These are phyloP conservation scores for Drosophila carrolli DNA, from an alignment of 1,140 invertebrate genomes.

Conservation along the genomic window DNA sequence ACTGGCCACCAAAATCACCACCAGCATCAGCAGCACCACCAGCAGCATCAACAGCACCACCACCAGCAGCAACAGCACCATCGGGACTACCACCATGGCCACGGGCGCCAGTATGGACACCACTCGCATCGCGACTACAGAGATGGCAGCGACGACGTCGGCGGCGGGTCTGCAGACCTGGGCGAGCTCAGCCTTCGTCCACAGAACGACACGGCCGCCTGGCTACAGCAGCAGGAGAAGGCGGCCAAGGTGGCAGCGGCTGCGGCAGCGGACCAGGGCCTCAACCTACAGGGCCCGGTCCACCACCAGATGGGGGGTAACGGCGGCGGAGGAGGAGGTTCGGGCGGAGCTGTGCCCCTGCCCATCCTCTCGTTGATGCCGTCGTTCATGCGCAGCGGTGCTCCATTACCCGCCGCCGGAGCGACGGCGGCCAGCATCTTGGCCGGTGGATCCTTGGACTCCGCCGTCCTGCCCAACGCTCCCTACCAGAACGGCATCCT, in stretches of 20 bases:
- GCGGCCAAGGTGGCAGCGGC: constrained; percentile 80
- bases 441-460: constrained; percentile 29
- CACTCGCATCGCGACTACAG: constrained; percentile 70
- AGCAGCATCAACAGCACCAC: constrained; percentile 62
- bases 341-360: constrained; percentile 84
- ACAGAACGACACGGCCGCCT: constrained; percentile 80
- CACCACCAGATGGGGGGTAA: constrained; percentile 57
- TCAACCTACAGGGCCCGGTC: constrained; percentile 85
- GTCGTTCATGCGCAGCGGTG: constrained; percentile 81
- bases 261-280: constrained; percentile 70
- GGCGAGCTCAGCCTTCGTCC: constrained; percentile 80
- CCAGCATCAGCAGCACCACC: constrained; percentile 60
- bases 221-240: constrained; percentile 83
- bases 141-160: constrained; percentile 75
- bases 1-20: constrained; percentile 66
- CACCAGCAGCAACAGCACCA: constrained; percentile 69
- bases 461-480: constrained; percentile 3
- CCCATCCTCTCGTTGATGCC: constrained; percentile 84
- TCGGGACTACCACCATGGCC: constrained; percentile 68
- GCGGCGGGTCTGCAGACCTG: constrained; percentile 41
- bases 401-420: constrained; percentile 86
- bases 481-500: constrained; percentile 84
- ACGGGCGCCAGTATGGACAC: constrained; percentile 65
- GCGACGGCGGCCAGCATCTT: constrained; percentile 46
- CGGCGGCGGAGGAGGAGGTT: constrained; percentile 36